Conservation (phyloP, 2,888 invertebrate genomes). For the Nymphalis urticae region DNA sequence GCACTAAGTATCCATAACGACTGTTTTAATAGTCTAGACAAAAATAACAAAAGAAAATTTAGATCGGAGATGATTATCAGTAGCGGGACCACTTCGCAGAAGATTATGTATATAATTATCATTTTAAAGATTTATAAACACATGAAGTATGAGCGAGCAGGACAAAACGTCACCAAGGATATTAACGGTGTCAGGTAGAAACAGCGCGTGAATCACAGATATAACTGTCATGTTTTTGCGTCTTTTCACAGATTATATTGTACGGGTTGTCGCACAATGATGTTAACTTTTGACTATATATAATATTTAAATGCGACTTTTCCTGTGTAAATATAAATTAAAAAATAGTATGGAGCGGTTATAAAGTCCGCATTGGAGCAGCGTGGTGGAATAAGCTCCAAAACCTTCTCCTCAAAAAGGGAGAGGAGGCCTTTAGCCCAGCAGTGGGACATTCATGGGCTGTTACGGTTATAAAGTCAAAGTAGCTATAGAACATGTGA, state of each 20-base stretch:
- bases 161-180: constrained; percentile 48
- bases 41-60: too few relatives aligned
- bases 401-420: too few relatives aligned
- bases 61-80: neutral
- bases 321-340: too few relatives aligned
- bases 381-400: too few relatives aligned
- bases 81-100: neutral
- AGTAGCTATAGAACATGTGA: too few relatives aligned
- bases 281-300: constrained; percentile 53
- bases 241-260: constrained; percentile 59
- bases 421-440: too few relatives aligned
- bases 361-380: too few relatives aligned
- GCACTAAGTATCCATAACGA: too few relatives aligned
- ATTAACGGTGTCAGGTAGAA: constrained; percentile 71
- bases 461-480: too few relatives aligned
- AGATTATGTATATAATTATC: neutral
- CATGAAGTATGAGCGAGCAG: constrained; percentile 26
- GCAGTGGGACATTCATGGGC: too few relatives aligned
- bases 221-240: constrained; percentile 73
- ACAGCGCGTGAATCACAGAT: constrained; percentile 69
- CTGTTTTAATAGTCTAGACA: neutral
- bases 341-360: too few relatives aligned
- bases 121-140: constrained; percentile 7
- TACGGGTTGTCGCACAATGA: constrained; percentile 57
- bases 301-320: constrained; percentile 6